These are phyloP conservation scores for Andricus curvator DNA, from an alignment of 2,888 invertebrate genomes.

Conservation along the genomic window DNA sequence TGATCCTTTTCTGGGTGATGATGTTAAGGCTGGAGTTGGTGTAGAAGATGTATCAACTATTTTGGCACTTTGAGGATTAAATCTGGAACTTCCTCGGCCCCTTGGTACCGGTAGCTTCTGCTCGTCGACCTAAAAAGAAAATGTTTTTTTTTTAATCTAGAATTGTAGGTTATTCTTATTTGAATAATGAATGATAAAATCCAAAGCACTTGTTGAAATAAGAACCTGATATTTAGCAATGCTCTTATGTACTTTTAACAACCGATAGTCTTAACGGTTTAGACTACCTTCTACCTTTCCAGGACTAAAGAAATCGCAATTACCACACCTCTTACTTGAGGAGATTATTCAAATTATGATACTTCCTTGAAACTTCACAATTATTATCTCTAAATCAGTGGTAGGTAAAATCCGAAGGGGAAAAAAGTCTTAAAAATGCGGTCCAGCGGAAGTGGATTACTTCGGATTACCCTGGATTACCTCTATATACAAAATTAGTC, in stretches of 20 bases:
- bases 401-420: neutral
- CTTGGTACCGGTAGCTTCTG: slow-evolving; percentile 59
- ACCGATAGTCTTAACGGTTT: neutral
- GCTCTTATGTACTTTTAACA: neutral
- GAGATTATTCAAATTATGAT: neutral
- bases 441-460: too few species aligned
- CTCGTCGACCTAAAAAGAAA: slow-evolving; percentile 63
- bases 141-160: neutral
- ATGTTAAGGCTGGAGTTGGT: slow-evolving; percentile 51
- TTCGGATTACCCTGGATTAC: too few species aligned
- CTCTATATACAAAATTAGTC: too few species aligned
- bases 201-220: neutral
- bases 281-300: neutral
- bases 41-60: slow-evolving; percentile 54
- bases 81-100: slow-evolving; percentile 65
- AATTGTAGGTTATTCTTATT: neutral
- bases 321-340: neutral
- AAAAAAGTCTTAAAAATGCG: too few species aligned
- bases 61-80: slow-evolving; percentile 60
- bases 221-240: neutral
- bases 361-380: neutral
- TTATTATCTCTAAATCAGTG: neutral
- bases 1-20: slow-evolving; percentile 42
- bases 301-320: neutral
- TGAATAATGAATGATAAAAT: neutral